Conservation (phyloP, 2,797 vertebrate genomes). For the Meda fulgida region DNA sequence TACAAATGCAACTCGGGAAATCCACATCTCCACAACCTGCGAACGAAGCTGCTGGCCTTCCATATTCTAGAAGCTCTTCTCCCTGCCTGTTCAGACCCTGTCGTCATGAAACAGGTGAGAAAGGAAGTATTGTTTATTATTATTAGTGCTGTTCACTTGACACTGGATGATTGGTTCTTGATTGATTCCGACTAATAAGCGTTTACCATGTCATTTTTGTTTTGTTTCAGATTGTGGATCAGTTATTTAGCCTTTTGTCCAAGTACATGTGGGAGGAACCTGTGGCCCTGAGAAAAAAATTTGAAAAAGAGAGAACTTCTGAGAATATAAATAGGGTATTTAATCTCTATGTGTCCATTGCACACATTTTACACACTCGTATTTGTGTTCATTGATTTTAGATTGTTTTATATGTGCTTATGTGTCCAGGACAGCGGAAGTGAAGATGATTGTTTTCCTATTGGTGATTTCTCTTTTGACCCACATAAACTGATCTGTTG, state of each 20-base stretch:
- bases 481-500: slow-evolving; percentile 83
- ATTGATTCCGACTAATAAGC: background rate
- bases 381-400: background rate
- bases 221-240: slow-evolving; percentile 77
- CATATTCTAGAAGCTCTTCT: slow-evolving; percentile 82
- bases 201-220: background rate
- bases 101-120: slow-evolving; percentile 77
- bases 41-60: slow-evolving; percentile 82
- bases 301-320: slow-evolving; percentile 59
- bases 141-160: background rate
- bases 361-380: background rate
- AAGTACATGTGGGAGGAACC: slow-evolving; percentile 85
- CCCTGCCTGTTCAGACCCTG: slow-evolving; percentile 78
- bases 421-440: slow-evolving; percentile 69
- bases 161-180: background rate
- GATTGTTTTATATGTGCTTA: background rate
- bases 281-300: slow-evolving; percentile 65
- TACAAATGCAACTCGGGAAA: slow-evolving; percentile 77
- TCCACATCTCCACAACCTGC: slow-evolving; percentile 78
- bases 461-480: slow-evolving; percentile 85
- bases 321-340: slow-evolving; percentile 72
- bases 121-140: background rate
- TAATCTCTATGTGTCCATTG: background rate
- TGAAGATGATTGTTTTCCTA: slow-evolving; percentile 82
- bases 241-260: slow-evolving; percentile 80